Evolutionary conservation across 2,797 vertebrate genomes (phyloP), one percentile per base, ranked within the genome.

Genomic region (Heliangelus exortis): DNA sequence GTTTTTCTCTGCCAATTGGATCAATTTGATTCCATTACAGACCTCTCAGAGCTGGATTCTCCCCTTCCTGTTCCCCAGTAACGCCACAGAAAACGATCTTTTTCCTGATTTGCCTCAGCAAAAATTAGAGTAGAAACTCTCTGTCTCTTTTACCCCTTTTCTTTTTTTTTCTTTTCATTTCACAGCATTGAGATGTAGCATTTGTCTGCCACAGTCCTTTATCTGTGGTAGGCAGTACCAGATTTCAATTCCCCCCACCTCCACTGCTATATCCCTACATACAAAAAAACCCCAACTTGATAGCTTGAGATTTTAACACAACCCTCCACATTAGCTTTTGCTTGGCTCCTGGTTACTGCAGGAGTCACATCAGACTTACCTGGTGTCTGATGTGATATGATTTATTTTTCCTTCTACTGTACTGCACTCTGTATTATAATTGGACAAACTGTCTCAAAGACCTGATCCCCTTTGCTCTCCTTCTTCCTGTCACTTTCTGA

Each of bases 11-110:
- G 82, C 91, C 92, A 93, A 81, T 73, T 94, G 91, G 79, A 94
- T 96, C 93, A 93, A 95, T 95, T 29, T 93, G 92, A 95, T 89
- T 92, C 90, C 89, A 94, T 95, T 95, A 86, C 66, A 88, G 73
- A 78, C 76, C 63, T 87, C 94, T 95, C 81, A 77, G 68, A 82
- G 78, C 45, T 83, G 81, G 86, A 93, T 94, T 95, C 92, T 95
- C 69, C 83, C 36, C 47, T 78, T 88, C 84, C 81, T 79, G 69
- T 83, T 88, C 68, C 9, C 10, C 20, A 62, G 54, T 34, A 81
- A 84, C 62, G 95, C 76, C 66, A 84, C 5, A 54, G 89, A 91
- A 94, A 87, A 86, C 20, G 39, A 92, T 93, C 80, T 90, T 93
- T 94, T 89, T 36, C 85, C 87, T 78, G 58, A 68, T 26, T 84